Evolutionary conservation across 2,888 invertebrate species (phyloP).

Genomic region (Microplitis manilae): DNA sequence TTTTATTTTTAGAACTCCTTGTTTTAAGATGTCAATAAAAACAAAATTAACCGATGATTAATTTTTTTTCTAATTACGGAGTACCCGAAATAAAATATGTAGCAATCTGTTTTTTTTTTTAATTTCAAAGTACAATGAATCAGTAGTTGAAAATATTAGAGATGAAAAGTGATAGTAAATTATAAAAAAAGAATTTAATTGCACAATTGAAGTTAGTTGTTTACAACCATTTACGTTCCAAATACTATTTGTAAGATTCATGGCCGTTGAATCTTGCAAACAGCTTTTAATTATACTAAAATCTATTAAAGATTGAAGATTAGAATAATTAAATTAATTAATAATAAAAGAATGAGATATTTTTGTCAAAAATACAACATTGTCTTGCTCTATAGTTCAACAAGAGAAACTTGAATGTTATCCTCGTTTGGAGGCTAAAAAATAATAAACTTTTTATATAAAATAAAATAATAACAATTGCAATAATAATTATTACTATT

Average conservation of each 20-base stretch:
- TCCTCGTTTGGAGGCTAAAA: slow-evolving; percentile 4
- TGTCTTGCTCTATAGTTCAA: slow-evolving; percentile 1
- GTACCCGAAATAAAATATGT: background rate
- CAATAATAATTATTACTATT: slow-evolving; percentile 8
- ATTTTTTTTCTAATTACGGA: background rate
- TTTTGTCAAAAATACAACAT: background rate
- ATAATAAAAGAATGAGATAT: background rate
- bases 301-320: slow-evolving; percentile 1
- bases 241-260: slow-evolving; percentile 50
- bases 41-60: background rate
- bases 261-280: slow-evolving; percentile 60
- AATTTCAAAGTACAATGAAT: slow-evolving; percentile 18
- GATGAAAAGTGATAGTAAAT: slow-evolving; percentile 18
- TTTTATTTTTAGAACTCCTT: background rate
- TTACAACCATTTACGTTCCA: background rate
- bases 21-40: background rate
- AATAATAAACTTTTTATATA: slow-evolving; percentile 17
- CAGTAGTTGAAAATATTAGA: slow-evolving; percentile 20
- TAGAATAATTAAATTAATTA: background rate
- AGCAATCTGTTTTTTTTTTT: background rate
- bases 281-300: slow-evolving; percentile 3
- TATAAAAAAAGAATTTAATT: background rate
- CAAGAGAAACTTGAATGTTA: slow-evolving; percentile 30
- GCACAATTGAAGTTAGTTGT: background rate
- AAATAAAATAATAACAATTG: slow-evolving; percentile 23